Base-by-base conservation (phyloP, 2,113 vertebrate species). In the Callionymus lyra region DNA sequence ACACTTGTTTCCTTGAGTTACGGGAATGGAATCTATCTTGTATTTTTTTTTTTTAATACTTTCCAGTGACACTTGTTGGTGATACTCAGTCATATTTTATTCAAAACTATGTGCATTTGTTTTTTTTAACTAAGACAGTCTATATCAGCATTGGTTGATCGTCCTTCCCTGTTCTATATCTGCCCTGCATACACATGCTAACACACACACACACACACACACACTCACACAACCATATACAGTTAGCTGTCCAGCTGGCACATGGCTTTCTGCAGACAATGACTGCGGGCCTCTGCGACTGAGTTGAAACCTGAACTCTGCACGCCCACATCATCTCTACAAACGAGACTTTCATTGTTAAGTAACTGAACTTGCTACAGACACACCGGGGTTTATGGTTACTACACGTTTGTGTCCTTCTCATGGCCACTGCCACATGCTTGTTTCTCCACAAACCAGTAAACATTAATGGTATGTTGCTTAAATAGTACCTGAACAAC, bases 151-250 rank as follows among this genome's bases (percentile, higher is more conserved):
- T 56, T 42, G 17, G 6, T 44, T 41, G 10, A 10, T 36, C 31
- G 45, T 51, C n/a, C 11, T 17, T 27, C 48, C 43, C 34, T 38
- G 21, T 45, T 52, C 36, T 18, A 47, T 52, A 59, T 59, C 33
- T 47, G 48, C 19, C 53, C 42, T 32, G 39, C 31, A 15, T 8
- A 27, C 21, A 27, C 21, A 27, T 8, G 8, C 21, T 21, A 2
- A 3, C 35, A 21, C 16, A 46, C 31, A 15, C 21, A 27, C 21
- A 27, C 21, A 27, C 21, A 27, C 21, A 34, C 4, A 3, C 35
- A 21, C 16, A 47, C 19, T 27, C 14, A 10, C 10, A 11, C 10
- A 0, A 19, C 41, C 44, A 34, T 53, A 43, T 43, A 44, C 47
- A 36, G 21, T 49, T 27, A 27, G 21, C 21, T 27, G 16, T 16